These are phyloP conservation scores for Etheostoma cragini DNA, from an alignment of 2,113 vertebrate species.

Conservation along the genomic window DNA sequence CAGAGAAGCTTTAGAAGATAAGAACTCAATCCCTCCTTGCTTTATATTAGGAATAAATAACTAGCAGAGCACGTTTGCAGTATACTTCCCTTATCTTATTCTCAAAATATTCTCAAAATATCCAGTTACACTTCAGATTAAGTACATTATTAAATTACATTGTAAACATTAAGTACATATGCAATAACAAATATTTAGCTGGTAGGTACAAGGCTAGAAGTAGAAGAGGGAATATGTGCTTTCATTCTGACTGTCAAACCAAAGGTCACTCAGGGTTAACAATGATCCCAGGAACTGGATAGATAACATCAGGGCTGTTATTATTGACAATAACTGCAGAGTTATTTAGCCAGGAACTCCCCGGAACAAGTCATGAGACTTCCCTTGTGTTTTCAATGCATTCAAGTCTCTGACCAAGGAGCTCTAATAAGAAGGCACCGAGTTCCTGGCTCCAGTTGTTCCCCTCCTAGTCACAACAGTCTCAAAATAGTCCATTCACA, in stretches of 20 bases:
- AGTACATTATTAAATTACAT: neutral
- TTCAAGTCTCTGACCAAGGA: constrained; percentile 44
- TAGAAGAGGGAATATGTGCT: neutral
- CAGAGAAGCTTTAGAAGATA: neutral
- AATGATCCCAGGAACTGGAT: constrained; percentile 16
- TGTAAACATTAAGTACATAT: neutral
- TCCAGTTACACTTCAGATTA: neutral
- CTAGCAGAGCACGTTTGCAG: neutral
- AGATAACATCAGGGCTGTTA: constrained; percentile 52
- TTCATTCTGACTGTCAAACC: constrained; percentile 6
- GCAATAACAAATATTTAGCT: neutral
- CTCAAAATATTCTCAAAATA: neutral
- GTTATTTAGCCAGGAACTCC: constrained; percentile 55
- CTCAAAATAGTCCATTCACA: constrained; percentile 63
- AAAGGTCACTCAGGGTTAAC: constrained; percentile 33
- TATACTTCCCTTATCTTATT: neutral
- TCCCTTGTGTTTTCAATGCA: constrained; percentile 45
- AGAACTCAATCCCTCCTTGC: neutral
- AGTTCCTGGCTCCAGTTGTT: constrained; percentile 61
- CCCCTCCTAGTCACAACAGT: constrained; percentile 60
- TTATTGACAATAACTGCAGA: constrained; percentile 52
- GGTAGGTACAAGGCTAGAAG: neutral
- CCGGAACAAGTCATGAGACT: constrained; percentile 37
- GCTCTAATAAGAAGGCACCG: constrained; percentile 26
- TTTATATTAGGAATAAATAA: neutral